Percentiles rank a stretch among this genome's conserved stretches.
Conservation (phyloP, 2,888 invertebrate genomes). For the Antitype chi region DNA sequence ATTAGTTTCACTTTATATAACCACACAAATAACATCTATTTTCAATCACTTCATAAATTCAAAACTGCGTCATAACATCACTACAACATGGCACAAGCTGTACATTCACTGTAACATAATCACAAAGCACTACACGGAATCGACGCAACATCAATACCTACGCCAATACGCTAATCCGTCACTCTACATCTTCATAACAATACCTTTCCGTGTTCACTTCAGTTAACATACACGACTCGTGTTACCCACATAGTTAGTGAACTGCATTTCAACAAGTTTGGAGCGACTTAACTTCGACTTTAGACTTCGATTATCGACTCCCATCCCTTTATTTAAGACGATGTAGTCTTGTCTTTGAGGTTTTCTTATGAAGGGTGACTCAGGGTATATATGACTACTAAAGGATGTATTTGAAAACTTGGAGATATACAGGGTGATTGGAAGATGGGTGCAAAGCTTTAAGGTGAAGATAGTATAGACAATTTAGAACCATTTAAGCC, state of each 20-base stretch:
- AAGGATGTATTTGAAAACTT: not conserved
- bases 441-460: too few species aligned
- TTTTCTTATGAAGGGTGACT: slow-evolving; percentile 3
- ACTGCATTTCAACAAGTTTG: slow-evolving; percentile 57
- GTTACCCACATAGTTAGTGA: slow-evolving; percentile 62
- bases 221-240: slow-evolving; percentile 25
- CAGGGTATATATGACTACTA: too few species aligned
- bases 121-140: slow-evolving; percentile 5
- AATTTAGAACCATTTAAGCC: too few species aligned
- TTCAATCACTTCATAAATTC: not conserved
- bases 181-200: slow-evolving; percentile 18
- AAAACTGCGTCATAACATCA: not conserved
- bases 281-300: slow-evolving; percentile 36
- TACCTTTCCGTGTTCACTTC: slow-evolving; percentile 22
- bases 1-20: not conserved
- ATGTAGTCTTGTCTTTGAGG: slow-evolving; percentile 19
- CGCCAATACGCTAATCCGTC: slow-evolving; percentile 28
- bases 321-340: slow-evolving; percentile 18
- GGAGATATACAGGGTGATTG: too few species aligned
- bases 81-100: not conserved
- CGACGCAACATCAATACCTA: slow-evolving; percentile 2
- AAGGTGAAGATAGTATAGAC: too few species aligned
- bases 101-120: not conserved
- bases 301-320: slow-evolving; percentile 37
- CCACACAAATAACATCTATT: not conserved